These are phyloP conservation scores for Anoplopoma fimbria DNA, from an alignment of 2,113 vertebrate species.

Conservation along the genomic window DNA sequence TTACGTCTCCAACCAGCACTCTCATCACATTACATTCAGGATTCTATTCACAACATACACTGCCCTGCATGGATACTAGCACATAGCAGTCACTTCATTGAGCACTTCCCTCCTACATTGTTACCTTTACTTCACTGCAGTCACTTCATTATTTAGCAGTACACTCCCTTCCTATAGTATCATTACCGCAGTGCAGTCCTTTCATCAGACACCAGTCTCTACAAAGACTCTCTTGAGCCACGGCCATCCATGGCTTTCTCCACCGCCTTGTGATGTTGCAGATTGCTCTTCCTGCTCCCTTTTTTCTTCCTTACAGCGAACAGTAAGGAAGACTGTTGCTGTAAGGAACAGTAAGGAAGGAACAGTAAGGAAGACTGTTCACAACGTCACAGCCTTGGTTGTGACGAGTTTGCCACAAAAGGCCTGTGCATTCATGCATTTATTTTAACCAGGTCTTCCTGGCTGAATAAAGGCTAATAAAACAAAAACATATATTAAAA, in stretches of 20 bases:
- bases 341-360: too few relatives aligned
- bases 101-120: conserved; percentile 18
- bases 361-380: too few relatives aligned
- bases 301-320: conserved; percentile 1
- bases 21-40: conserved; percentile 11
- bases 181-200: conserved; percentile 67
- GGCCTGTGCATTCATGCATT: not conserved
- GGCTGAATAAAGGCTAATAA: not conserved
- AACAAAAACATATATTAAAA: not conserved
- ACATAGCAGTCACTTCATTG: conserved; percentile 11
- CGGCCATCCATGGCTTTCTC: conserved; percentile 18
- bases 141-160: conserved; percentile 69
- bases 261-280: conserved; percentile 13
- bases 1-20: not conserved
- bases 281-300: conserved; percentile 8
- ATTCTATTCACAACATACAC: not conserved
- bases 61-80: conserved; percentile 1
- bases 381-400: too few relatives aligned
- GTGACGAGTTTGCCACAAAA: not conserved
- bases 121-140: conserved; percentile 58
- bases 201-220: conserved; percentile 57
- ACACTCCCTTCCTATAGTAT: conserved; percentile 54
- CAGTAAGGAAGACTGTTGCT: too few relatives aligned
- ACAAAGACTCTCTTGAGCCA: conserved; percentile 61
- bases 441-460: not conserved